A percentile compares a stretch with the other conserved stretches of the same genome.
These are phyloP conservation scores for Orchestes rusci DNA, from an alignment of 2,888 invertebrate species.

Conservation along the genomic window DNA sequence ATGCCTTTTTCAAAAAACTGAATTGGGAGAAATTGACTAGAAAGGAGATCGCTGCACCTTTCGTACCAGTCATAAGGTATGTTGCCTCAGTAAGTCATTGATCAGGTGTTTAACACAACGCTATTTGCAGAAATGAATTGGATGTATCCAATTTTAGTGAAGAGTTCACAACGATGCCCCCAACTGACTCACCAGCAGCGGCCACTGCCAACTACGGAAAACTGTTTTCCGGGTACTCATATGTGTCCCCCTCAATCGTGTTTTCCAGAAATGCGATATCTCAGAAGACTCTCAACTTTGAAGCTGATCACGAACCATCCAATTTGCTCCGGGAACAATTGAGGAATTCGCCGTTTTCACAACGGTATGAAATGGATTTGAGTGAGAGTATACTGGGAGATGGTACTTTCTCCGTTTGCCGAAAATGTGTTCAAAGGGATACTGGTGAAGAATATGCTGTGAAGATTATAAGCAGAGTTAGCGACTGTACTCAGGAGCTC, in stretches of 20 bases:
- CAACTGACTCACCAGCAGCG: constrained; percentile 73
- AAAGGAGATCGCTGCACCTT: constrained; percentile 78
- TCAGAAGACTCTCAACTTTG: constrained; percentile 56
- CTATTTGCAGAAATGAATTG: constrained; percentile 58
- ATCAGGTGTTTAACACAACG: too few species aligned
- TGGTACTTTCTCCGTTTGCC: constrained; percentile 84
- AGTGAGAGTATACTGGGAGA: constrained; percentile 70
- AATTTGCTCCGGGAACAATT: constrained; percentile 36
- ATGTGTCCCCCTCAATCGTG: constrained; percentile 86
- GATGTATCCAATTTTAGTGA: constrained; percentile 96
- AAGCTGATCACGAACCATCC: constrained; percentile 15
- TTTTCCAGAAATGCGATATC: constrained; percentile 74
- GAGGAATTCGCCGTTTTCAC: constrained; percentile 74
- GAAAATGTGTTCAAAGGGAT: constrained; percentile 63
- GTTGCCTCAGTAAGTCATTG: too few species aligned
- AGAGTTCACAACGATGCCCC: constrained; percentile 89
- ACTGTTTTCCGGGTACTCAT: constrained; percentile 89
- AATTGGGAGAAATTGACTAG: constrained; percentile 78
- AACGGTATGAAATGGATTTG: constrained; percentile 69
- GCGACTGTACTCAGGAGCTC: constrained; percentile 67
- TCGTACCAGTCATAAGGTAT: constrained; percentile 72
- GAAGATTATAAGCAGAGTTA: constrained; percentile 68
- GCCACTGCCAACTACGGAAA: constrained; percentile 76
- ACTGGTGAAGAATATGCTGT: constrained; percentile 72
- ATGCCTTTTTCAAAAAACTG: constrained; percentile 77